These are phyloP conservation scores for Prochilodus magdalenae DNA, from an alignment of 2,113 vertebrate species.

Conservation along the genomic window DNA sequence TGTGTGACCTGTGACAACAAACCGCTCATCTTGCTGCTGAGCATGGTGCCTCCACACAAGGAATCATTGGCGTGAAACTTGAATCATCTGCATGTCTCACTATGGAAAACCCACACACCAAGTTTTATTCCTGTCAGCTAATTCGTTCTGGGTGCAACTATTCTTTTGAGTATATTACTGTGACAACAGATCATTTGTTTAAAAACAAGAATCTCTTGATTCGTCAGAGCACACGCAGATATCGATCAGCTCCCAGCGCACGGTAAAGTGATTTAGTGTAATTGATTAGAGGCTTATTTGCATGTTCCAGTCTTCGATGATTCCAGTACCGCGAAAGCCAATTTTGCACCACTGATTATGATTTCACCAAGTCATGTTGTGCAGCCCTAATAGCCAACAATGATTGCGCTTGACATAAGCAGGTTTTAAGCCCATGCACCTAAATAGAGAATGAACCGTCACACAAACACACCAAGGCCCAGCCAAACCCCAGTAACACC, in stretches of 20 bases:
- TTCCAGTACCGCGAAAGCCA: neutral
- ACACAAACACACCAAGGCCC: neutral
- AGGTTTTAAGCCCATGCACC: constrained; percentile 11
- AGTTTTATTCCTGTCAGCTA: too few species aligned
- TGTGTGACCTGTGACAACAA: too few species aligned
- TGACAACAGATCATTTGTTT: too few species aligned
- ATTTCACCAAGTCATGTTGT: neutral
- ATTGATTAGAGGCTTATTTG: neutral
- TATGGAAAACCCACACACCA: too few species aligned
- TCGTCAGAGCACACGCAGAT: too few species aligned
- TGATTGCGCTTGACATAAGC: constrained; percentile 63
- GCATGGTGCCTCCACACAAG: too few species aligned
- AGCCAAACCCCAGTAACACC: constrained; percentile 11
- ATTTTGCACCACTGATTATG: neutral
- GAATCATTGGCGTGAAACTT: too few species aligned
- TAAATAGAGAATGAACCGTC: neutral
- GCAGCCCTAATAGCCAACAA: constrained; percentile 37
- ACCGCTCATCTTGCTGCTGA: too few species aligned
- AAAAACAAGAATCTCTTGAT: too few species aligned
- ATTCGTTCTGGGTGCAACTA: too few species aligned
- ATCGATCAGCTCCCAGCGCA: neutral
- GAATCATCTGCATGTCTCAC: too few species aligned
- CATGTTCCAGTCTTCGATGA: neutral
- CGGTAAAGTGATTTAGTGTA: neutral
- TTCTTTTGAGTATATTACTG: too few species aligned